Percentiles rank a stretch among this genome's conserved stretches.
Evolutionary conservation across 1,140 invertebrate genomes (phyloP).

Genomic region (Penaeus vannamei): DNA sequence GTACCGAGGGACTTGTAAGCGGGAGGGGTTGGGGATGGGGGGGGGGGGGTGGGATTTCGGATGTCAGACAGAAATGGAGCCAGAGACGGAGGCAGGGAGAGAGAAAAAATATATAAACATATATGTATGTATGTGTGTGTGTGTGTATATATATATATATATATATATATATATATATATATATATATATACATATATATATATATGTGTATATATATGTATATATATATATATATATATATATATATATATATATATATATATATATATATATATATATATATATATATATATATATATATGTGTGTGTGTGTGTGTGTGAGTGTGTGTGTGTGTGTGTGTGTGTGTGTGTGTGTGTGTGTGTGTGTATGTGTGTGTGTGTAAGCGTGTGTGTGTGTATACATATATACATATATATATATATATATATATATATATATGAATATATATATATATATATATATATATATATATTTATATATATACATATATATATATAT

Average conservation of each 20-base stretch:
- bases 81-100: background rate
- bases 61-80: background rate
- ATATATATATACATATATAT: background rate
- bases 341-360: no score
- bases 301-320: no score
- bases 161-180: background rate
- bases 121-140: background rate
- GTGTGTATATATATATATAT: background rate
- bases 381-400: no score
- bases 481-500: no score
- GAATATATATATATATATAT: no score
- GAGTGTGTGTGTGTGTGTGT: no score
- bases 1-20: no score
- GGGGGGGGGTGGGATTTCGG: background rate
- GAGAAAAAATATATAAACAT: background rate
- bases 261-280: background rate
- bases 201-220: background rate
- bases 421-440: no score
- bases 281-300: background rate
- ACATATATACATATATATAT: no score
- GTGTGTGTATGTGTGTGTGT: no score
- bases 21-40: background rate
- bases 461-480: no score
- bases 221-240: background rate
- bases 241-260: background rate